Evolutionary conservation across 2,797 vertebrate species (phyloP).

Genomic region (Adelosebastes latens): DNA sequence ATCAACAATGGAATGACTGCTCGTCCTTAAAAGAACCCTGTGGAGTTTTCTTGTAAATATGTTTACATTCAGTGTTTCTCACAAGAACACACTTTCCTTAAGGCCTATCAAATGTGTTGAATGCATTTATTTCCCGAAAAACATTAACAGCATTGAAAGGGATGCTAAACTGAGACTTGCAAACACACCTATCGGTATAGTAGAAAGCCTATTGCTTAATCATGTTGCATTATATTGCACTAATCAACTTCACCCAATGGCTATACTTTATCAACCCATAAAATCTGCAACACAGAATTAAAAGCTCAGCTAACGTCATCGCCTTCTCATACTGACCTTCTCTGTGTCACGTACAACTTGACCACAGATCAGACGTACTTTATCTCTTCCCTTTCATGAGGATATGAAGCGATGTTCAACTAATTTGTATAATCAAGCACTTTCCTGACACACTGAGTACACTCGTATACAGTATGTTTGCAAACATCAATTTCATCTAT

Average conservation of each 20-base stretch:
- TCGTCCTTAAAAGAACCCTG: not conserved
- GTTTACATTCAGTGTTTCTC: not conserved
- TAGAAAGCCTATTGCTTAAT: not conserved
- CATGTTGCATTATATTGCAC: not conserved
- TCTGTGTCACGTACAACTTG: not conserved
- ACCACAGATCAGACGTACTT: not conserved
- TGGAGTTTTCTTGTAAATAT: not conserved
- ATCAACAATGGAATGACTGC: not conserved
- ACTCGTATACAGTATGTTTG: not conserved
- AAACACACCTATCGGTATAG: not conserved
- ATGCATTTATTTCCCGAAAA: not conserved
- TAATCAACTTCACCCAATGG: not conserved
- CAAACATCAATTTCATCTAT: not conserved
- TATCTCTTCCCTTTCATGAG: not conserved
- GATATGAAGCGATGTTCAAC: not conserved
- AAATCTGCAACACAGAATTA: not conserved
- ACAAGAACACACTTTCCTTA: not conserved
- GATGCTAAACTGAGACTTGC: not conserved
- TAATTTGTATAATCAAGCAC: not conserved
- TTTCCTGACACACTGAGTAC: not conserved
- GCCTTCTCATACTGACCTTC: not conserved
- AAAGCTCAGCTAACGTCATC: not conserved
- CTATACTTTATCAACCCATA: not conserved
- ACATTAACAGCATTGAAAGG: not conserved
- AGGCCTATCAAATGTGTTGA: not conserved